Evolutionary conservation across 2,113 vertebrate genomes (phyloP), one percentile per base, ranked within the genome.

Genomic region (Cephalophus harveyi): DNA sequence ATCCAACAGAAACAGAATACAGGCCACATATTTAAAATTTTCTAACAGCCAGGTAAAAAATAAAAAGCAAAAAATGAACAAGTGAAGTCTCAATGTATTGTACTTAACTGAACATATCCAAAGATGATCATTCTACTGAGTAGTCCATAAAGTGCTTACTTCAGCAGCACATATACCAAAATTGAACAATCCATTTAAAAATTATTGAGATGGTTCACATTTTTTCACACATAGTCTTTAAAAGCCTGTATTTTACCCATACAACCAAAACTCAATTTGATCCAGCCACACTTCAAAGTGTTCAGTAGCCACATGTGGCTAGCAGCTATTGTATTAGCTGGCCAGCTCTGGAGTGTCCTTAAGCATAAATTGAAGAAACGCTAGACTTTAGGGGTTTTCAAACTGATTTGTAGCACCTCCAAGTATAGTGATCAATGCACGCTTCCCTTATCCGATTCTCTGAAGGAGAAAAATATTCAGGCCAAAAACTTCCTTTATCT

Each of bases 401-500:
- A 36, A 89, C 16, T 67, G 12, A 87, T 84, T 81, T 92, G 46
- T 87, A 43, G 9, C 17, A 83, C 5, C 59, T 7, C 13, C 17
- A 50, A 52, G n/a, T 89, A 60, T 36, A 62, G 54, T 11, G 91
- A 79, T 60, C 14, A 28, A 36, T 46, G 17, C 4, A 16, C 7
- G 0, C 16, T 54, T 94, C 12, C 81, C n/a, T 81, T 46, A 55
- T 17, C 21, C 27, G 71, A 27, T 57, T 57, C 36, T 95, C 92
- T 92, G 30, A 67, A 82, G 64, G 15, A 3, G 81, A 81, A 78
- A 94, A 90, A 84, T 7, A 9, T 21, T 95, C 27, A 67, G 17
- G 27, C 87, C 25, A 60, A 93, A 97, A 82, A 46, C 10, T 27
- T 95, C 52, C 11, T 43, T 76, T 79, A n/a, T 57, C 88, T 84